These are phyloP conservation scores for Clavelina lepadiformis DNA, from an alignment of 23 tunicate species.

Conservation along the genomic window DNA sequence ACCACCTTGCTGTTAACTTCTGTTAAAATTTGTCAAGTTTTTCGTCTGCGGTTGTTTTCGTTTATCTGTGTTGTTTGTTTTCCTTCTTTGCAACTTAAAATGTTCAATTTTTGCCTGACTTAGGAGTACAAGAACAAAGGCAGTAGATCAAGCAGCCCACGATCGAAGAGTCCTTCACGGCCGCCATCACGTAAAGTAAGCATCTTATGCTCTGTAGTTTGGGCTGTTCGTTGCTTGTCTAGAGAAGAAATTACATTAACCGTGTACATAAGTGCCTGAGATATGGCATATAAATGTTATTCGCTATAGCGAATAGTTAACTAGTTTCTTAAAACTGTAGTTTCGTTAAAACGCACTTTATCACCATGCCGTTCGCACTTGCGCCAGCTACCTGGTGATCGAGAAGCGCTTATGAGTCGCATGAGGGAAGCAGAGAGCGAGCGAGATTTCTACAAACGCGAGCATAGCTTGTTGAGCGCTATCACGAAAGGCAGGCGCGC, in stretches of 20 bases:
- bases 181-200: conserved; percentile 15
- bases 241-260: no score
- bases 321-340: no score
- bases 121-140: conserved; percentile 25
- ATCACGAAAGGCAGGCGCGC: conserved; percentile 25
- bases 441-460: conserved; percentile 65
- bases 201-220: no score
- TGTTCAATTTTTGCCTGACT: no score
- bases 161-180: conserved; percentile 28
- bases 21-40: background rate
- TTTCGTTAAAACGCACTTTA: background rate
- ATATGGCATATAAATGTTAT: no score
- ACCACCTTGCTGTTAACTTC: background rate
- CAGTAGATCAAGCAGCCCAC: conserved; percentile 30
- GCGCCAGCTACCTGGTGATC: conserved; percentile 11
- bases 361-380: background rate
- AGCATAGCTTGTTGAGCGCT: conserved; percentile 30
- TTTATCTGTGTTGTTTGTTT: no score
- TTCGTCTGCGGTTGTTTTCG: no score
- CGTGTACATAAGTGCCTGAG: no score
- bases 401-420: conserved; percentile 28
- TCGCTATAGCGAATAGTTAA: no score
- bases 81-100: no score
- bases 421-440: conserved; percentile 58
- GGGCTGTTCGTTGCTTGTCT: no score